phyloP scores from a whole-genome alignment of 2,888 invertebrate species.

The Leptinotarsa peninsularis region DNA sequence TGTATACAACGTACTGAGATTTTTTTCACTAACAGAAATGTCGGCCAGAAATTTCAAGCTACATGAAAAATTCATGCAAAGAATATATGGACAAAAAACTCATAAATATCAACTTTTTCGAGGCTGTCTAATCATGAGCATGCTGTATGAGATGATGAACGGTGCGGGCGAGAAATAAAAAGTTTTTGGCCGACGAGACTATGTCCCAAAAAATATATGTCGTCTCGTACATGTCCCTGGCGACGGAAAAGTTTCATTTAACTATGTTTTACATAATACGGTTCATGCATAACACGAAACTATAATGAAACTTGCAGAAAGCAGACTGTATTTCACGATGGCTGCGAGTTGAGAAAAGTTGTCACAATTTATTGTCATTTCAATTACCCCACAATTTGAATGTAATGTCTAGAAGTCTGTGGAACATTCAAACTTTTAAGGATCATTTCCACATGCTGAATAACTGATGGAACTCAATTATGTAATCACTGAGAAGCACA shows the following conservation, averaged over 20 bases:
- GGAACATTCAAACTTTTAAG: not conserved
- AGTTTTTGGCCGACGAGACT: not conserved
- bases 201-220: not conserved
- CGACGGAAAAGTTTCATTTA: slow-evolving; percentile 6
- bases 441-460: no score
- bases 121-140: not conserved
- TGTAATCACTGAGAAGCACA: no score
- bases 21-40: no score
- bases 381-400: slow-evolving; percentile 11
- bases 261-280: slow-evolving; percentile 1
- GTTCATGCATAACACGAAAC: slow-evolving; percentile 2
- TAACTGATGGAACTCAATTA: no score
- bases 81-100: not conserved
- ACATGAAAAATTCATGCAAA: not conserved
- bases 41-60: not conserved
- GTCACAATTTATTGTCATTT: slow-evolving; percentile 3
- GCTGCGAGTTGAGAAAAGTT: slow-evolving; percentile 1
- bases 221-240: slow-evolving; percentile 6
- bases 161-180: slow-evolving; percentile 2
- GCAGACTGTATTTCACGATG: not conserved
- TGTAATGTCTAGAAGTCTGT: not conserved
- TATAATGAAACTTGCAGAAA: slow-evolving; percentile 4
- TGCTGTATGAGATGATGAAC: not conserved
- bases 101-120: not conserved
- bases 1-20: no score